phyloP scores from a whole-genome alignment of 2,797 vertebrate genomes.

The Amblyraja radiata region DNA sequence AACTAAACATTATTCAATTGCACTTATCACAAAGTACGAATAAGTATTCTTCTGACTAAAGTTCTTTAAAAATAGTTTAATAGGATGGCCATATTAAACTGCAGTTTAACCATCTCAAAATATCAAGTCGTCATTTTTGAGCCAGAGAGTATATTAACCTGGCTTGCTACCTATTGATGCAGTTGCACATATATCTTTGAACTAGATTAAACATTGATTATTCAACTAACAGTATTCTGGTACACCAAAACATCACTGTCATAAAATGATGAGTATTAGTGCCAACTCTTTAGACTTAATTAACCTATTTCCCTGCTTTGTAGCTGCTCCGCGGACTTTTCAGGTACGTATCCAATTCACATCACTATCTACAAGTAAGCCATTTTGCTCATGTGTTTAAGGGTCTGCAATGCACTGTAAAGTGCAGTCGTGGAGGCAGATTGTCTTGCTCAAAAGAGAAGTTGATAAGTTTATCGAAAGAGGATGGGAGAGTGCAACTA shows the following conservation, averaged over 20 bases:
- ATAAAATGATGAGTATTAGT: background rate
- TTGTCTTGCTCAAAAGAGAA: too few species aligned
- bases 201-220: background rate
- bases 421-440: too few species aligned
- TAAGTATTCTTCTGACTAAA: background rate
- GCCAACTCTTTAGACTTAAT: background rate
- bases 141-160: background rate
- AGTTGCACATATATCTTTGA: background rate
- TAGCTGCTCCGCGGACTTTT: too few species aligned
- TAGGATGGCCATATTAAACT: background rate
- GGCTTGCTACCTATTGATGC: background rate
- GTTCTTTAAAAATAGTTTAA: background rate
- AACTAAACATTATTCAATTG: slow-evolving; percentile 1
- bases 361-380: too few species aligned
- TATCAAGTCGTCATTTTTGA: background rate
- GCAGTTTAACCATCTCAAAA: background rate
- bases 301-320: background rate
- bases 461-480: too few species aligned
- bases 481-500: too few species aligned
- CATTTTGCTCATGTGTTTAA: too few species aligned
- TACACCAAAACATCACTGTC: background rate
- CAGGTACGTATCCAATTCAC: too few species aligned
- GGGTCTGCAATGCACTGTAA: too few species aligned
- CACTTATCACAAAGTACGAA: background rate
- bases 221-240: background rate